Evolutionary conservation across 2,113 vertebrate genomes (phyloP).

Genomic region (Turdus rufiventris): DNA sequence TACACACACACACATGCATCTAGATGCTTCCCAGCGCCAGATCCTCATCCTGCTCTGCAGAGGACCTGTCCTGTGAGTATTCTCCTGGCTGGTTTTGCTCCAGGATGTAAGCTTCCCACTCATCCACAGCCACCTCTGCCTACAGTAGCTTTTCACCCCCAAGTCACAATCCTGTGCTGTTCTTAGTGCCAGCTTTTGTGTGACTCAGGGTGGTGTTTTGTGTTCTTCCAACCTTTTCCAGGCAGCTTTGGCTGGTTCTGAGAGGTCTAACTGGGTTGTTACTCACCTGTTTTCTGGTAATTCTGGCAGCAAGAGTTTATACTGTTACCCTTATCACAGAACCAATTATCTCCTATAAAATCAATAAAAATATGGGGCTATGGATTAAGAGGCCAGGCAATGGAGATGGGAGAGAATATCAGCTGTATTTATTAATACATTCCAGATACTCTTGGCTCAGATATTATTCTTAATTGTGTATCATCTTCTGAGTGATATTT

Average conservation of each 20-base stretch:
- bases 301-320: neutral
- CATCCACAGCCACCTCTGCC: neutral
- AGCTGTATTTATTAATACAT: neutral
- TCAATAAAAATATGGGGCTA: neutral
- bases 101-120: neutral
- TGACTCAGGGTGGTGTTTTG: neutral
- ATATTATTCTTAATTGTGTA: neutral
- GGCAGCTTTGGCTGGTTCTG: neutral
- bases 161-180: neutral
- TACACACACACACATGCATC: rapidly evolving
- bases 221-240: neutral
- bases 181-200: neutral
- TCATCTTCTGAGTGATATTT: neutral
- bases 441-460: neutral
- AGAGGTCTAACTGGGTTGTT: neutral
- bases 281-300: neutral
- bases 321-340: neutral
- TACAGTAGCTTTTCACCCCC: neutral
- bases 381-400: neutral
- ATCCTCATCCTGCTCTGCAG: neutral
- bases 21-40: neutral
- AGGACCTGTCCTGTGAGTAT: neutral
- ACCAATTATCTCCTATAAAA: neutral
- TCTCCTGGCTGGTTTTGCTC: neutral
- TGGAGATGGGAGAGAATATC: neutral